A percentile compares a stretch with the other conserved stretches of the same genome.
phyloP scores from a whole-genome alignment of 2,888 invertebrate genomes.

The Hirtodrosophila duncani region DNA sequence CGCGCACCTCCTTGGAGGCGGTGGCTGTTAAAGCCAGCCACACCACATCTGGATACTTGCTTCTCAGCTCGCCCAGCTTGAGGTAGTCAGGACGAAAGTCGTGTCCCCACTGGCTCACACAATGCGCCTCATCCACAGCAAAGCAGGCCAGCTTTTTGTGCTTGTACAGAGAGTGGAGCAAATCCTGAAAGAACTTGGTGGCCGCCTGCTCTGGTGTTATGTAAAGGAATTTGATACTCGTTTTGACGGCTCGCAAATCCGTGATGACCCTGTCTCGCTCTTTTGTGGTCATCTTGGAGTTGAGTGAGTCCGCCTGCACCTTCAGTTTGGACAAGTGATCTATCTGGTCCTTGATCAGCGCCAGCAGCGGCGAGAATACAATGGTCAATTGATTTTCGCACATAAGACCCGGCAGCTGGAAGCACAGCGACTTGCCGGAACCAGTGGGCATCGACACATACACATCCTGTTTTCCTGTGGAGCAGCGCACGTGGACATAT shows the following conservation, averaged over 20 bases:
- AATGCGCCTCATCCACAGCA: slow-evolving; percentile 98
- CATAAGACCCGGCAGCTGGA: slow-evolving; percentile 95
- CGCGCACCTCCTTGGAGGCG: slow-evolving; percentile 87
- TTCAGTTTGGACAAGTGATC: slow-evolving; percentile 88
- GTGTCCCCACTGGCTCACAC: slow-evolving; percentile 99
- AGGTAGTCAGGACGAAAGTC: slow-evolving; percentile 97
- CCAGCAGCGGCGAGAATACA: slow-evolving; percentile 96
- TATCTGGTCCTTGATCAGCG: slow-evolving; percentile 98
- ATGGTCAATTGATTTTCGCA: slow-evolving; percentile 89
- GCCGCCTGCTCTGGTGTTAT: slow-evolving; percentile 98
- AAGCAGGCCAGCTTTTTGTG: slow-evolving; percentile 91
- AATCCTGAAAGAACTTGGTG: slow-evolving; percentile 84
- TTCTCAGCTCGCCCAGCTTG: slow-evolving; percentile 86
- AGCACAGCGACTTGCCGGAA: slow-evolving; percentile 97
- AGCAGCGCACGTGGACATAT: slow-evolving; percentile 1
- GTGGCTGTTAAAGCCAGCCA: slow-evolving; percentile 98
- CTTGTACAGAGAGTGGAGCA: slow-evolving; percentile 85
- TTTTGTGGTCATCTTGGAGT: slow-evolving; percentile 90
- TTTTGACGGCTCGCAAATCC: slow-evolving; percentile 86
- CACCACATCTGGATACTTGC: slow-evolving; percentile 83
- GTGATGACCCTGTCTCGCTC: slow-evolving; percentile 88
- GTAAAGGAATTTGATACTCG: slow-evolving; percentile 91
- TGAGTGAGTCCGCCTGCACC: slow-evolving; percentile 91
- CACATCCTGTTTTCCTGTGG: slow-evolving; percentile 90
- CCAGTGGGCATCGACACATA: slow-evolving; percentile 99